Evolutionary conservation across 2,113 vertebrate species (phyloP), one percentile per base, ranked within the genome.

Genomic region (Columba livia): DNA sequence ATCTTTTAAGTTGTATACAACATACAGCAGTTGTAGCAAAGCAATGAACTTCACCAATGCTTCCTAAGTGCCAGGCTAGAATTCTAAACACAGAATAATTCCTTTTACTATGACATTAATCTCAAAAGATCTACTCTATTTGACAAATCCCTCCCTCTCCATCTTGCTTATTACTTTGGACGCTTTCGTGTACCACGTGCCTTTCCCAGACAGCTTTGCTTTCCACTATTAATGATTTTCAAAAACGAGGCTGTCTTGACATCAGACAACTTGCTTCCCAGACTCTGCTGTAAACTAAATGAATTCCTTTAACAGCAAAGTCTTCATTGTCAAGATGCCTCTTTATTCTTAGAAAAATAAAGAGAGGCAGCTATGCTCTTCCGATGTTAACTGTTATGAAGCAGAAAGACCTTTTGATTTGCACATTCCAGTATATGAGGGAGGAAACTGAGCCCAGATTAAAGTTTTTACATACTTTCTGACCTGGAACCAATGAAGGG

Each of bases 281-380:
- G 53, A 62, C 48, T 78, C 36, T 50, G 32, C 47, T 89, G 69
- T 89, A 97, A 96, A 96, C 15, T 57, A 88, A 91, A 85, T 47
- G 0, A 93, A 96, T 81, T 60, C 36, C 28, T 92, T 65, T 69
- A 66, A 77, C 17, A 72, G 32, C 65, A 56, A 75, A 72, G 18
- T 74, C 29, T 29, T 75, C 78, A 64, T 51, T 66, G 67, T 24
- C 79, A 92, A 85, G 78, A 72, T 38, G 5, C 15, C 64, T 91
- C 15, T 66, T 93, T 83, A 57, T 36, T 74, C 61, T 75, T 21
- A 61, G n/a, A 60, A 40, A 94, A 82, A 75, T 32, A 12, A 67
- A 80, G 84, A 83, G 50, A 91, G 40, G 40, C 28, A 86, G 77
- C 38, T 77, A 51, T 61, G 44, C 14, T 82, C 24, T 64, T 86